Base-by-base conservation (phyloP, 2,113 vertebrate genomes). In the Zingel zingel region DNA sequence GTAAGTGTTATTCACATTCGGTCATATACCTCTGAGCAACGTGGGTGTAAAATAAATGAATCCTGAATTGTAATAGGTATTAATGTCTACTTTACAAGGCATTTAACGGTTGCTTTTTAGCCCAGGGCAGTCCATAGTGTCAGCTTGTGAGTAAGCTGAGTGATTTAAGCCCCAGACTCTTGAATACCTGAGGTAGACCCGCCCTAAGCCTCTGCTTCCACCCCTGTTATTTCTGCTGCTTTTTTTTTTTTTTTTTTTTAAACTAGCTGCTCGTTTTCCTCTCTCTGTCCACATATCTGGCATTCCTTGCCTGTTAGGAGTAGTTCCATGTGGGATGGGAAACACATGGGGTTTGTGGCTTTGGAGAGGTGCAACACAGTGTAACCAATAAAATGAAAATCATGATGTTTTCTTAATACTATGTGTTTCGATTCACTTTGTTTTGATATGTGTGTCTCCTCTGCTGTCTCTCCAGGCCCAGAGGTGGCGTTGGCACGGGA, bases 401-500 rank as follows among this genome's bases (percentile, higher is more conserved):
- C 47, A 73, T 25, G 7, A 30, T 47, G 62, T 61, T 78, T 30
- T 64, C 19, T 57, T 68, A 14, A 59, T 36, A 18, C 36, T 59
- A 30, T 51, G 33, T 82, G 68, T 68, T 75, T 70, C 0, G 15
- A 12, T 74, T 83, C 30, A 43, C 13, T 43, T n/a, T 61, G 30
- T 58, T 70, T 65, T 80, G 18, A 88, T 63, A 18, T 65, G 33
- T 39, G 23, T 51, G 15, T 54, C 45, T 86, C 74, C 66, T 78
- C 23, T 86, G 25, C 50, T 61, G 53, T 19, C 54, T 66, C 66
- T 54, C 0, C 67, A 94, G 94, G 88, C 30, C 77, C 78, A 74
- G 89, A 91, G 57, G 79, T 90, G 78, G 56, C 95, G 53, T 92
- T 94, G 86, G 95, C 97, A 82, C 96, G 95, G 85, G 97, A 96